Evolutionary conservation across 2,113 vertebrate species (phyloP).

Genomic region (Martes martes): DNA sequence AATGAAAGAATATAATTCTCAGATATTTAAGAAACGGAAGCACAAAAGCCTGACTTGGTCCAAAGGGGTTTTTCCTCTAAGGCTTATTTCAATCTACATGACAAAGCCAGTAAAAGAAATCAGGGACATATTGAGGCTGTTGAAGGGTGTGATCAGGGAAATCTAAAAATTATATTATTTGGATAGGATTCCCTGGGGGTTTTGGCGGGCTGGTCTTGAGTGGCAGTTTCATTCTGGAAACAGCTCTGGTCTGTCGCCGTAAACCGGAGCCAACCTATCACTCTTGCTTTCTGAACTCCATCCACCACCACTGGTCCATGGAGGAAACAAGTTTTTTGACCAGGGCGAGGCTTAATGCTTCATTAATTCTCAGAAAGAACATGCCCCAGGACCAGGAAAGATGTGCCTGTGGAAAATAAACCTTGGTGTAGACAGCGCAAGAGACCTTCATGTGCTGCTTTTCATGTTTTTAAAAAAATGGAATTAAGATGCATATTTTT

Average conservation of each 20-base stretch:
- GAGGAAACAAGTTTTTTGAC: conserved; percentile 56
- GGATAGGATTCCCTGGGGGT: conserved; percentile 16
- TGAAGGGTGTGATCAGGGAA: conserved; percentile 54
- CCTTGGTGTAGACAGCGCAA: background rate
- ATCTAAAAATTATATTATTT: conserved; percentile 53
- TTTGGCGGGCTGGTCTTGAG: background rate
- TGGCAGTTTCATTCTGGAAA: conserved; percentile 35
- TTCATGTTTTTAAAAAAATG: background rate
- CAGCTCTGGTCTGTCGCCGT: background rate
- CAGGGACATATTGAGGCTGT: conserved; percentile 47
- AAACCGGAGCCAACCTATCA: background rate
- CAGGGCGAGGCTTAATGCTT: conserved; percentile 50
- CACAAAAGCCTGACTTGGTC: background rate
- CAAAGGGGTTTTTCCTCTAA: background rate
- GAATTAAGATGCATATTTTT: conserved; percentile 76
- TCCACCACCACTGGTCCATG: background rate
- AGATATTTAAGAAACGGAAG: conserved; percentile 43
- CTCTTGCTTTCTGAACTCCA: conserved; percentile 55
- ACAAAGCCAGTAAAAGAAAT: conserved; percentile 42
- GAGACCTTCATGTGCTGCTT: background rate
- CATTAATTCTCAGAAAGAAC: conserved; percentile 41
- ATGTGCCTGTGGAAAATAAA: background rate
- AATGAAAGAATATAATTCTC: conserved; percentile 25
- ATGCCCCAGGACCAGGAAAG: background rate
- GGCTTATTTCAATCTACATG: background rate